Conservation (phyloP, 2,113 vertebrate species). For the Pelmatolapia mariae region DNA sequence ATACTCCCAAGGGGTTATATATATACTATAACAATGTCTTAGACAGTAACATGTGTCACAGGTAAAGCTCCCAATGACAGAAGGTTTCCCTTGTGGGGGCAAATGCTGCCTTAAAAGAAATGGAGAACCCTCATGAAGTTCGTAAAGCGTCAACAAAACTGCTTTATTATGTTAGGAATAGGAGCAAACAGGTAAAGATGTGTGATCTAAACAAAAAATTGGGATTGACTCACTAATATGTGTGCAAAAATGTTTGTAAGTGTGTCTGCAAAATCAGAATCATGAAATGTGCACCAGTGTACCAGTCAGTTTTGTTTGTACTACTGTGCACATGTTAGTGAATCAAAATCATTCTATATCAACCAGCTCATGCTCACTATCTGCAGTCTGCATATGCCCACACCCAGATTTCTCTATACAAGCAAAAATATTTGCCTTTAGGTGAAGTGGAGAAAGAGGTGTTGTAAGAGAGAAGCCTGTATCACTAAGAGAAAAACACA, state of each 20-base stretch:
- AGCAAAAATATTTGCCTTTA: not conserved
- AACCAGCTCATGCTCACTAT: not conserved
- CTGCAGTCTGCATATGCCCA: not conserved
- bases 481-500: not conserved
- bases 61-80: not conserved
- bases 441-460: not conserved
- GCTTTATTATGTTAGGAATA: not conserved
- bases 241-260: fast-evolving
- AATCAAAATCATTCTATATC: not conserved
- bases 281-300: not conserved
- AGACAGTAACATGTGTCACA: not conserved
- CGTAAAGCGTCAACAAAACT: not conserved
- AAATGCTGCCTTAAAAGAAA: not conserved
- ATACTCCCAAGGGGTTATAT: not conserved
- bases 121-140: not conserved
- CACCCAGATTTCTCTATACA: not conserved
- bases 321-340: not conserved
- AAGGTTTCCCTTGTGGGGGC: not conserved
- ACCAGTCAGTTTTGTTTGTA: not conserved
- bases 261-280: not conserved
- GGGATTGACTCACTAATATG: not conserved
- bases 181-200: fast-evolving
- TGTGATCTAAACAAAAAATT: not conserved
- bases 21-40: not conserved
- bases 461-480: not conserved